Evolutionary conservation across 2,113 vertebrate genomes (phyloP), one percentile per base, ranked within the genome.

Genomic region (Ammodytes marinus): DNA sequence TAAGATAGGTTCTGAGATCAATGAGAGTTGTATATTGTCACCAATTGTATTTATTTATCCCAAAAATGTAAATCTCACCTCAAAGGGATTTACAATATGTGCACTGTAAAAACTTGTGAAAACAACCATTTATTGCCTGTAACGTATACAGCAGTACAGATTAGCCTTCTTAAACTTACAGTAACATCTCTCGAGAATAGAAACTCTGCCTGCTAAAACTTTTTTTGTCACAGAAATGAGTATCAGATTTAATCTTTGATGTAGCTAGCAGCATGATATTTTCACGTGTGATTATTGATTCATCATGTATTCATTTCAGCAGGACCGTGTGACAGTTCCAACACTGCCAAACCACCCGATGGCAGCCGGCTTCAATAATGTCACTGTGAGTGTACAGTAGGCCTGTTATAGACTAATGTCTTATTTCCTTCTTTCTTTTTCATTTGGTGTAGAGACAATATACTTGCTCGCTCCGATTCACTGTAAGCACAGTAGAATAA

Each of bases 281-380:
- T 19, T 11, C 8, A 14, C 45, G 14, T 66, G 37, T 70, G 15
- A 67, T 19, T 67, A 12, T 58, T 72, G 6, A 19, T 39, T 15
- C 5, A 17, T 74, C 2, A 27, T 53, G 7, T 74, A 54, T 74
- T 72, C 0, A 17, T 72, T 78, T 81, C 63, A 89, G 88, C 66
- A 43, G 15, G 80, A 93, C 73, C 60, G 0, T 46, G 69, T 88
- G 72, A 7, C 0, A 0, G 2, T 90, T 54, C 52, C 74, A 19
- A 8, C 54, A 0, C 0, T 1, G 2, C 84, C 83, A 54, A 86
- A 86, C 69, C 86, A 86, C 65, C 85, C 86, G 0, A 84, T 90
- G 86, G 85, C 58, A 35, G 85, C 79, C 39, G 89, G 89, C 0
- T 91, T 93, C 78, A 88, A 83, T 60, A 12, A 90, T 17, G n/a